Evolutionary conservation across 2,797 vertebrate genomes (phyloP), one percentile per base, ranked within the genome.

Genomic region (Acanthurus leucopareius): DNA sequence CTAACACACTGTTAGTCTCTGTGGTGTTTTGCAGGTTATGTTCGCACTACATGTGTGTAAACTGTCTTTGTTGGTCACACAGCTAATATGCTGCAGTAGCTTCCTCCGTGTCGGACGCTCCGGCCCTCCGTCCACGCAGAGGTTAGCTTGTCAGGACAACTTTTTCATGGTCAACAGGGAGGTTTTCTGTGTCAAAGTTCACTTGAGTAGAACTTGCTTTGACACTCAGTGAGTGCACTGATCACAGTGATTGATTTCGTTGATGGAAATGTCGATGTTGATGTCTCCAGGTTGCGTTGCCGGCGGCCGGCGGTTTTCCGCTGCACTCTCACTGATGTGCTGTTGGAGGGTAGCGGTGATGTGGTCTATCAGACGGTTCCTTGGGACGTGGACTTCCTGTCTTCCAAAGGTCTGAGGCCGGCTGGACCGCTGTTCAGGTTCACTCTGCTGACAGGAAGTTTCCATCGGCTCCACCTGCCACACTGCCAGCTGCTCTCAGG

Each of bases 351-450:
- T 1, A 14, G 20, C 2, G 75, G 81, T 14, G 71, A 83, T 0
- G 9, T 79, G 22, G 19, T 79, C 44, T 79, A 71, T 20, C 15
- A 70, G 67, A 54, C 6, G 6, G 35, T 78, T 35, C 75, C 66
- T n/a, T 83, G 81, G 81, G 7, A 79, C 11, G 0, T 71, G 25
- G 61, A 67, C 71, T 75, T 79, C 56, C 67, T 83, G 20, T 38
- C 42, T 3, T 53, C 66, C 32, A 66, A 67, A 71, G 71, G 71
- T 32, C 40, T 73, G 35, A 61, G 58, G 28, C 75, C 76, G 0
- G 80, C 80, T 0, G 75, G 81, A 35, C 57, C 81, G 0, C 57
- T 83, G 22, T 75, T 79, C 62, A 71, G 62, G 44, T 83, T 83
- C 67, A 66, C 35, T 3, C n/a, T 70, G 48, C 56, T 83, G 44